Evolutionary conservation across 2,888 invertebrate genomes (phyloP).

Genomic region (Tinea pellionella): DNA sequence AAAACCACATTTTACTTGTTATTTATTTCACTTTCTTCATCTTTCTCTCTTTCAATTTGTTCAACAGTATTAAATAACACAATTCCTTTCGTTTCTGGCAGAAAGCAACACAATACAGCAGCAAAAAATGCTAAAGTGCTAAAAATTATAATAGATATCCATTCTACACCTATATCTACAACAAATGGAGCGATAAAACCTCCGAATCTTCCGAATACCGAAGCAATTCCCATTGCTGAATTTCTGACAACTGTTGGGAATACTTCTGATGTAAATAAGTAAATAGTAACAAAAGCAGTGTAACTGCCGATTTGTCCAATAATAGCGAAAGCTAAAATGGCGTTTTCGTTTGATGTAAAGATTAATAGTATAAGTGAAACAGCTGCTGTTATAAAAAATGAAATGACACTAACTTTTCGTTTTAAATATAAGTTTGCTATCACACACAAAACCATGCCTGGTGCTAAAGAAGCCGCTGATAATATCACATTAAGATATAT

Average conservation of each 20-base stretch:
- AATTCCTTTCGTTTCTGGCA: conserved; percentile 51
- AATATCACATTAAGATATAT: conserved; percentile 84
- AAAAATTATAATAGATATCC: conserved; percentile 49
- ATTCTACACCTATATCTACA: conserved; percentile 60
- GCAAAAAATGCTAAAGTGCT: conserved; percentile 40
- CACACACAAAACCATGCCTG: conserved; percentile 39
- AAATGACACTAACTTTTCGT: conserved; percentile 38
- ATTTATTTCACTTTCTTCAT: conserved; percentile 4
- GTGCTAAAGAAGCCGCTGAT: conserved; percentile 59
- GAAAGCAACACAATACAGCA: conserved; percentile 40
- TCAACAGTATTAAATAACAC: conserved; percentile 49
- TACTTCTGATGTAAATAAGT: conserved; percentile 81
- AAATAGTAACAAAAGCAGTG: conserved; percentile 73
- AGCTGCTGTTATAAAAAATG: conserved; percentile 38
- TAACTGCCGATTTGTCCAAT: conserved; percentile 81
- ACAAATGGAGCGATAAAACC: conserved; percentile 77
- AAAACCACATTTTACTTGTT: neutral
- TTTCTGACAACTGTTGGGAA: conserved; percentile 85
- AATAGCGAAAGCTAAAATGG: conserved; percentile 77
- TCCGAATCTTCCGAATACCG: conserved; percentile 75
- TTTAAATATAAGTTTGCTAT: conserved; percentile 38
- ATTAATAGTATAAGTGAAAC: conserved; percentile 42
- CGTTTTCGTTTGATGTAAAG: conserved; percentile 24
- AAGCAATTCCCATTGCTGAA: conserved; percentile 80
- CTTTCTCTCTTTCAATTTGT: conserved; percentile 31